Evolutionary conservation across 2,888 invertebrate species (phyloP), one percentile per base, ranked within the genome.

Genomic region (Lasioglossum villosulum): DNA sequence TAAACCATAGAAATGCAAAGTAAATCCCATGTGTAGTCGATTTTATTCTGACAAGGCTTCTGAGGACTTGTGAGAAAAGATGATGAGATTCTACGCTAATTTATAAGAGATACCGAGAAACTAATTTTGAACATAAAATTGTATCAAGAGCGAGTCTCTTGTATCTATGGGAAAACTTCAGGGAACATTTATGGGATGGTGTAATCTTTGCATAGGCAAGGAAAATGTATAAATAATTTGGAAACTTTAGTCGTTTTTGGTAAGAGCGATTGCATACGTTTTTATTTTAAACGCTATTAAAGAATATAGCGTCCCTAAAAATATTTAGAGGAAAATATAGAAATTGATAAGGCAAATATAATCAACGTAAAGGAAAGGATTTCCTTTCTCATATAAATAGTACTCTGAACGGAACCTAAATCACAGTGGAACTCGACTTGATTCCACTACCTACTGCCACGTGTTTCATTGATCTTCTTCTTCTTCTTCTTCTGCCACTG

Each of bases 401-500:
- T 4, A 56, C 6, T n/a, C 14, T 27, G 16, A 30, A 16, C 2
- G 27, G 30, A 27, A 30, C 27, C 27, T 16, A 30, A 59, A 59
- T 59, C 14, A 59, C 5, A 12, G 3, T 19, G 66, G 19, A 66
- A 12, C 34, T 37, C 37, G 37, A 66, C 19, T 34, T 2, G 19
- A 66, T 34, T 19, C 37, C 37, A 23, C 37, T 34, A 16, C 48
- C 1, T 52, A 10, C 23, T 0, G 72, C 78, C 80, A 68, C 77
- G 80, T 66, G 83, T 75, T 75, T 23, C 52, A 10, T 52, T n/a
- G 27, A 34, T 66, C 66, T 19, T 23, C 66, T n/a, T 71, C 37
- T 30, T n/a, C 27, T 19, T 56, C n/a, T 59, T 71, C 37, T 30
- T 8, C 37, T 8, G 42, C 23, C 30, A 39, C 74, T 19, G 16